A percentile compares a stretch with the other conserved stretches of the same genome.
Conservation (phyloP, 2,888 invertebrate species). For the Drosophila kokeensis region DNA sequence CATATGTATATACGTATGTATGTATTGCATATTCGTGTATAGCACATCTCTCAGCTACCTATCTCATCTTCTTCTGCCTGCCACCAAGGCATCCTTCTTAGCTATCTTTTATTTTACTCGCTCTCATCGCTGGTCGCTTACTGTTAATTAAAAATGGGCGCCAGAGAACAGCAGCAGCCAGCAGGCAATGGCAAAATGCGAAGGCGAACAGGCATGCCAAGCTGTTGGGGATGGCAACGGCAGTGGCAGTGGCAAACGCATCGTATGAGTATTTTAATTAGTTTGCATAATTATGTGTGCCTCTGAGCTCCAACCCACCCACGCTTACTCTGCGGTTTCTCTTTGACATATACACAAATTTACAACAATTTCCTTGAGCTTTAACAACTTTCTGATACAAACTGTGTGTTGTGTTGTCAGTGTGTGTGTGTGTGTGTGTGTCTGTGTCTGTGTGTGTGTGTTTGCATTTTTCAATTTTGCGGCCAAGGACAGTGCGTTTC, state of each 20-base stretch:
- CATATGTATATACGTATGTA: background rate
- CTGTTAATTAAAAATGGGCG: constrained; percentile 79
- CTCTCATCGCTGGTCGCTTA: constrained; percentile 71
- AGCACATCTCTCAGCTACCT: constrained; percentile 41
- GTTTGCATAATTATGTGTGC: constrained; percentile 79
- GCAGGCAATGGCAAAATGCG: constrained; percentile 44
- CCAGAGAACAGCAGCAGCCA: constrained; percentile 61
- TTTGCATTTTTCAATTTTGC: constrained; percentile 23
- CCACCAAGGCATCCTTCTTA: constrained; percentile 4
- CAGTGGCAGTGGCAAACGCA: constrained; percentile 46
- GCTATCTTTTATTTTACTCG: constrained; percentile 64
- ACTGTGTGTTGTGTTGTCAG: constrained; percentile 18
- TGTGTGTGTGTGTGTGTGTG: background rate
- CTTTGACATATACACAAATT: constrained; percentile 53
- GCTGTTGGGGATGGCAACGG: constrained; percentile 3
- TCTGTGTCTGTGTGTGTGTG: constrained; percentile 23
- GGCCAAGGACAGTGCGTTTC: constrained; percentile 64
- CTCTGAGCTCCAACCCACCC: constrained; percentile 7
- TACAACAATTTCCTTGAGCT: constrained; percentile 55
- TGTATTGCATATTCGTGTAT: constrained; percentile 4
- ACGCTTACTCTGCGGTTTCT: constrained; percentile 28
- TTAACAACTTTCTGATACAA: constrained; percentile 73
- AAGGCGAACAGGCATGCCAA: constrained; percentile 5
- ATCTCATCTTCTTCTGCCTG: constrained; percentile 3
- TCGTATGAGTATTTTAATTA: constrained; percentile 81